These are phyloP conservation scores for Phaonia tiefii DNA, from an alignment of 2,888 invertebrate genomes.

Conservation along the genomic window DNA sequence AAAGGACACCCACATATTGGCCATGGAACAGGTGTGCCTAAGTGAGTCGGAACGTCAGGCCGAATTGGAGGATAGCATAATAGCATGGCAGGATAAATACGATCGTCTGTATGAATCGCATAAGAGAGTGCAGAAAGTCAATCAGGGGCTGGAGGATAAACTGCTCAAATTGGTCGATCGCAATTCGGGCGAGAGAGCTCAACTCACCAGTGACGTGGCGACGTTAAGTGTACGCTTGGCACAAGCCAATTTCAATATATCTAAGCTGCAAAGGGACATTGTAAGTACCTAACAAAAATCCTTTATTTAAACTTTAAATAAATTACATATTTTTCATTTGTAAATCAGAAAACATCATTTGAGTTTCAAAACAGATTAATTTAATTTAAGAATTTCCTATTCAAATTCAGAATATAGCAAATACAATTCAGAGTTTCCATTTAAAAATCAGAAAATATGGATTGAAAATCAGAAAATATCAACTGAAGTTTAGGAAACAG, in stretches of 20 bases:
- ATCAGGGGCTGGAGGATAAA: conserved; percentile 97
- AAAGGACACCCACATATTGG: conserved; percentile 90
- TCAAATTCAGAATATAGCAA: no score
- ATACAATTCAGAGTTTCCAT: no score
- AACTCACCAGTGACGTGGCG: conserved; percentile 92
- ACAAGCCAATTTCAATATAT: conserved; percentile 91
- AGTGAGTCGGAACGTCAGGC: conserved; percentile 89
- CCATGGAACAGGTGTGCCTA: conserved; percentile 92
- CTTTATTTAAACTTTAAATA: no score
- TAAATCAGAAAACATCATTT: no score
- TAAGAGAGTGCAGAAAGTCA: conserved; percentile 95
- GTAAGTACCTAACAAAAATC: no score
- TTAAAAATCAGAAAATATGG: no score
- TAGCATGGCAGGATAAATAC: conserved; percentile 96
- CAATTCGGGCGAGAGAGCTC: conserved; percentile 93
- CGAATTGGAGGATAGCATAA: conserved; percentile 90
- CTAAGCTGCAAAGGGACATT: conserved; percentile 92
- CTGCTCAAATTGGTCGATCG: conserved; percentile 94
- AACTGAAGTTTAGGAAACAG: no score
- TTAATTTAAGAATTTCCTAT: no score
- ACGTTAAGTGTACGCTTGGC: conserved; percentile 91
- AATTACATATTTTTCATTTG: no score
- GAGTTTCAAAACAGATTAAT: no score
- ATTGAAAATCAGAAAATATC: no score
- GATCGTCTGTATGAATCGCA: conserved; percentile 95